Evolutionary conservation across 2,797 vertebrate species (phyloP).

Genomic region (Chromis chromis): DNA sequence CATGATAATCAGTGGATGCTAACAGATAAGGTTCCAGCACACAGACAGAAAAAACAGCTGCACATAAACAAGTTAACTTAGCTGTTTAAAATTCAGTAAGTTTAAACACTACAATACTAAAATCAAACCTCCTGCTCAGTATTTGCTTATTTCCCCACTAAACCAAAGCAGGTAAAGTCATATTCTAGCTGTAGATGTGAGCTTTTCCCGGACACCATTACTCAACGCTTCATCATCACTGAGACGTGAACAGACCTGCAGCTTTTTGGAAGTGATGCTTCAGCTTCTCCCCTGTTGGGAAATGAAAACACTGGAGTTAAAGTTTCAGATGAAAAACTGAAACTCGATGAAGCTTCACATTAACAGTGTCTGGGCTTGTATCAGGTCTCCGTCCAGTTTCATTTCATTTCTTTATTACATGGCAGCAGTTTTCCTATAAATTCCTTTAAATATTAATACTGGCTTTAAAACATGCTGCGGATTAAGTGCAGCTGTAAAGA

Average conservation of each 20-base stretch:
- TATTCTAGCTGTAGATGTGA: neutral
- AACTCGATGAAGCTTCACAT: neutral
- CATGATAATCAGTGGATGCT: slow-evolving; percentile 3
- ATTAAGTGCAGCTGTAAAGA: too few relatives aligned
- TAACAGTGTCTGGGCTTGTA: neutral
- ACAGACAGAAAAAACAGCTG: neutral
- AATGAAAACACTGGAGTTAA: neutral
- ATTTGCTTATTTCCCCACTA: neutral
- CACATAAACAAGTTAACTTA: neutral
- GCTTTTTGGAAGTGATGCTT: slow-evolving; percentile 39
- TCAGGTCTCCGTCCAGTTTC: neutral
- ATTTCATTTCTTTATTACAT: neutral
- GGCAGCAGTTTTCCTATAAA: neutral
- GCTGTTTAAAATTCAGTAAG: neutral
- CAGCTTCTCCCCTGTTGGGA: slow-evolving; percentile 5
- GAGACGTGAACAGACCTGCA: slow-evolving; percentile 59
- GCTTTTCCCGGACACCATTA: slow-evolving; percentile 31
- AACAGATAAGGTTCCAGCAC: neutral
- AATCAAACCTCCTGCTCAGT: neutral
- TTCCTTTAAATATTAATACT: too few relatives aligned
- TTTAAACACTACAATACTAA: neutral
- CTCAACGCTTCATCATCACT: slow-evolving; percentile 36
- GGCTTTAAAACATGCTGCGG: neutral
- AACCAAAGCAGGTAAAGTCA: neutral
- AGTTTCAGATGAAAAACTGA: neutral